phyloP scores from a whole-genome alignment of 2,797 vertebrate genomes.

The Chiroxiphia lanceolata region DNA sequence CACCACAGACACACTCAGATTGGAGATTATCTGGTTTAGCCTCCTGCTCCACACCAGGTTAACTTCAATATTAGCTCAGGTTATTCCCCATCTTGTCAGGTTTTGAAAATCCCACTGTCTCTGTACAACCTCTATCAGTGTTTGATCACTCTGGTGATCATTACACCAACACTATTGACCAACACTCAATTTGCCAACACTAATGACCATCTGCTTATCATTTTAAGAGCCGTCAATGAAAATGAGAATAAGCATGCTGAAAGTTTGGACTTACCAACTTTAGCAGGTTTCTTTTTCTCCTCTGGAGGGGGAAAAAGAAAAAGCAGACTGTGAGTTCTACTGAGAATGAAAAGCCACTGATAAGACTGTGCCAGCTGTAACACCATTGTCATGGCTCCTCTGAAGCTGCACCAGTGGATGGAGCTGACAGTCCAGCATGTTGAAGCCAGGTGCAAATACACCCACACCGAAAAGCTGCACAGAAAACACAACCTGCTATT shows the following conservation, averaged over 20 bases:
- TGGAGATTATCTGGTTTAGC: neutral
- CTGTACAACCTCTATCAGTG: neutral
- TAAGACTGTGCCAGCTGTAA: neutral
- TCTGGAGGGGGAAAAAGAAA: neutral
- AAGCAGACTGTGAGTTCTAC: neutral
- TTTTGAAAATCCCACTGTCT: neutral
- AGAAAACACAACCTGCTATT: neutral
- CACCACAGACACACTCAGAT: neutral
- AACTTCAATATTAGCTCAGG: neutral
- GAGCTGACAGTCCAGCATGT: neutral
- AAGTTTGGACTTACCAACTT: slow-evolving; percentile 64
- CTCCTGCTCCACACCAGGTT: neutral
- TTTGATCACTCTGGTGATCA: neutral
- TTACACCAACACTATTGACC: neutral
- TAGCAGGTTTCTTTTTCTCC: slow-evolving; percentile 62
- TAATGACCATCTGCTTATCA: neutral
- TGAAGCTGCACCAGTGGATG: neutral
- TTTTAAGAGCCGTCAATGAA: neutral
- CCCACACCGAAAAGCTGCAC: neutral
- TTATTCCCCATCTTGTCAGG: neutral
- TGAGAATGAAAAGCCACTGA: neutral
- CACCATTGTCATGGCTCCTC: neutral
- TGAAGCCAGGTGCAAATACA: neutral
- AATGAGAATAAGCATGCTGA: neutral
- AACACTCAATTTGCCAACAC: neutral